Conservation (phyloP, 2,888 invertebrate species). For the Mythimna vitellina region DNA sequence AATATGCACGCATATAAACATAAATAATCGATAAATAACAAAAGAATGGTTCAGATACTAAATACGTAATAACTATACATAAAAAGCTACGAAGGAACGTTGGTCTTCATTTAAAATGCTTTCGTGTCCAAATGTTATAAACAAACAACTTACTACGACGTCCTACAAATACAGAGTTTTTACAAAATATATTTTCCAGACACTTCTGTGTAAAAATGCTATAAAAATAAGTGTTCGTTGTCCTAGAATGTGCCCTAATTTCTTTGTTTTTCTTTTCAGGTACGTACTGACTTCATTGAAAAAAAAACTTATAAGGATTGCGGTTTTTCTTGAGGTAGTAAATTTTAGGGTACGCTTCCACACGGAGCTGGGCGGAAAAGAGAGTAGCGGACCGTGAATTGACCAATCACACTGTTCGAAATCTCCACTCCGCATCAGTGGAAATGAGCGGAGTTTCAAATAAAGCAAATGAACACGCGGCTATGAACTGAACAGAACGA, state of each 20-base stretch:
- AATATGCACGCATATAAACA: too few relatives aligned
- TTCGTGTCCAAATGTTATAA: slow-evolving; percentile 23
- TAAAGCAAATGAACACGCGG: too few relatives aligned
- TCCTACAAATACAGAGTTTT: slow-evolving; percentile 29
- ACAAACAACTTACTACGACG: slow-evolving; percentile 16
- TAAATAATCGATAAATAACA: background rate
- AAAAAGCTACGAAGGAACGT: background rate
- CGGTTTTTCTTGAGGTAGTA: slow-evolving; percentile 7
- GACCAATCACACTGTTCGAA: too few relatives aligned
- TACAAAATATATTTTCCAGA: slow-evolving; percentile 33
- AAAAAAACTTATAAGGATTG: slow-evolving; percentile 12
- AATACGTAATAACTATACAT: background rate
- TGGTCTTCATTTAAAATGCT: slow-evolving; percentile 18
- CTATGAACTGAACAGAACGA: too few relatives aligned
- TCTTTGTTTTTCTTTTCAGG: slow-evolving; percentile 54
- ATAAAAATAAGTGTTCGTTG: slow-evolving; percentile 27
- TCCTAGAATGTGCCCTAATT: slow-evolving; percentile 38
- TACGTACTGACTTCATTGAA: slow-evolving; percentile 47
- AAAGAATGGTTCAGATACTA: background rate
- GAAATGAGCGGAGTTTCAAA: too few relatives aligned
- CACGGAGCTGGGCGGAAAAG: too few relatives aligned
- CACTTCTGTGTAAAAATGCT: slow-evolving; percentile 24
- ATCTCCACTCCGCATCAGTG: too few relatives aligned
- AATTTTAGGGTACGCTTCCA: background rate
- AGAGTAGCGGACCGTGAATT: too few relatives aligned